phyloP scores from a whole-genome alignment of 1,140 invertebrate species.

The Vanessa atalanta region DNA sequence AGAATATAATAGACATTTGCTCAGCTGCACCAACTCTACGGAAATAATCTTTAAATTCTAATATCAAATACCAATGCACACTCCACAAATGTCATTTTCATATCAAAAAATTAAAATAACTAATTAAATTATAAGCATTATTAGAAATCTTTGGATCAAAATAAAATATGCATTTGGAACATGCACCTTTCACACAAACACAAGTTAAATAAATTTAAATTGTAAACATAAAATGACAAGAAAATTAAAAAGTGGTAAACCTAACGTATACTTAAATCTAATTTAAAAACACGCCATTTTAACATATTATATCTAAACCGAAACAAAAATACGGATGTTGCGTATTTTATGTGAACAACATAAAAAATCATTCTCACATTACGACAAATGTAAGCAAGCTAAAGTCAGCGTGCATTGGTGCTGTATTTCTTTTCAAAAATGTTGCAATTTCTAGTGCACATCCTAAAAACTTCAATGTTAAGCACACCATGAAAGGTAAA shows the following conservation, averaged over 20 bases:
- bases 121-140: constrained; percentile 65
- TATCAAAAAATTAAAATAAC: constrained; percentile 60
- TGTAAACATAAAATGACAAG: constrained; percentile 73
- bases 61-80: constrained; percentile 77
- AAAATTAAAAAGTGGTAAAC: constrained; percentile 68
- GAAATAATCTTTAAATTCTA: constrained; percentile 70
- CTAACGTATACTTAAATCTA: constrained; percentile 78
- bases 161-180: constrained; percentile 76
- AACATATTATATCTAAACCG: constrained; percentile 55
- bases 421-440: constrained; percentile 10
- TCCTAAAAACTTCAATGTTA: constrained; percentile 5
- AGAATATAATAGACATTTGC: constrained; percentile 80
- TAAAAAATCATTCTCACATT: constrained; percentile 48
- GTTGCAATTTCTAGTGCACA: background rate
- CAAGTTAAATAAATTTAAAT: constrained; percentile 70
- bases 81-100: constrained; percentile 77
- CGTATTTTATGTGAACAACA: constrained; percentile 61
- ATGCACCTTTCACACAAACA: constrained; percentile 74
- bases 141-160: constrained; percentile 79
- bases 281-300: constrained; percentile 76
- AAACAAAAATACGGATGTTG: constrained; percentile 62
- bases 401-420: constrained; percentile 36
- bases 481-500: constrained; percentile 23
- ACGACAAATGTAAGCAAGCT: constrained; percentile 49
- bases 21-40: constrained; percentile 78